Percentiles rank a stretch among this genome's conserved stretches.
Conservation (phyloP, 2,888 invertebrate species). For the Oxyteleia sp. region DNA sequence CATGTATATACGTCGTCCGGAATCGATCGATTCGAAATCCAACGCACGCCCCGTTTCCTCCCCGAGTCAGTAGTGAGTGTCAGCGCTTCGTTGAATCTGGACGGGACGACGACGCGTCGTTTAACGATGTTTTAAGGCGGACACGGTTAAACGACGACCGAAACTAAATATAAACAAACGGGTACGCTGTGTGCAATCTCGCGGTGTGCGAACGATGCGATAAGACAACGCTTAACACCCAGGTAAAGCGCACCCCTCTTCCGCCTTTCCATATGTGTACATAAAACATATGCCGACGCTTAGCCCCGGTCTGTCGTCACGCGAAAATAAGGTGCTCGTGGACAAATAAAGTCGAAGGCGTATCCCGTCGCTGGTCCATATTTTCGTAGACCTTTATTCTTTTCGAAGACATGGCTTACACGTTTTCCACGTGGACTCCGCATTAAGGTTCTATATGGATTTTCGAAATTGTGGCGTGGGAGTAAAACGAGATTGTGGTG, state of each 20-base stretch:
- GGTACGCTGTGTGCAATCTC: conserved; percentile 15
- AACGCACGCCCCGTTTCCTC: conserved; percentile 82
- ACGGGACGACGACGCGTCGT: conserved; percentile 55
- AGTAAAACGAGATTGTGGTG: no score
- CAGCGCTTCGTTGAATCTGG: conserved; percentile 79
- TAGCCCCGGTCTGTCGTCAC: conserved; percentile 23
- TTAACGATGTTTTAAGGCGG: conserved; percentile 53
- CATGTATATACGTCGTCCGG: conserved; percentile 58
- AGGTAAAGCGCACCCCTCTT: conserved; percentile 63
- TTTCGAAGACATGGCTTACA: background rate
- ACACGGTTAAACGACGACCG: background rate
- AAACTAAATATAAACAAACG: background rate
- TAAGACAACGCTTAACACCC: conserved; percentile 66
- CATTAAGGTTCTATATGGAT: background rate
- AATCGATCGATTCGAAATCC: conserved; percentile 85
- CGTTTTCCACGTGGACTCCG: background rate
- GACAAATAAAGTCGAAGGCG: background rate
- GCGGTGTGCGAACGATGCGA: conserved; percentile 46
- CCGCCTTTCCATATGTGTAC: conserved; percentile 42
- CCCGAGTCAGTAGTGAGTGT: conserved; percentile 79
- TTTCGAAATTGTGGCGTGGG: background rate
- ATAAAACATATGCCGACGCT: conserved; percentile 42
- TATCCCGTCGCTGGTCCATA: background rate
- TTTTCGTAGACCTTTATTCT: background rate
- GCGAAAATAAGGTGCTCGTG: conserved; percentile 4